Evolutionary conservation across 2,888 invertebrate genomes (phyloP), one percentile per base, ranked within the genome.

Genomic region (Drosophila ustulata): DNA sequence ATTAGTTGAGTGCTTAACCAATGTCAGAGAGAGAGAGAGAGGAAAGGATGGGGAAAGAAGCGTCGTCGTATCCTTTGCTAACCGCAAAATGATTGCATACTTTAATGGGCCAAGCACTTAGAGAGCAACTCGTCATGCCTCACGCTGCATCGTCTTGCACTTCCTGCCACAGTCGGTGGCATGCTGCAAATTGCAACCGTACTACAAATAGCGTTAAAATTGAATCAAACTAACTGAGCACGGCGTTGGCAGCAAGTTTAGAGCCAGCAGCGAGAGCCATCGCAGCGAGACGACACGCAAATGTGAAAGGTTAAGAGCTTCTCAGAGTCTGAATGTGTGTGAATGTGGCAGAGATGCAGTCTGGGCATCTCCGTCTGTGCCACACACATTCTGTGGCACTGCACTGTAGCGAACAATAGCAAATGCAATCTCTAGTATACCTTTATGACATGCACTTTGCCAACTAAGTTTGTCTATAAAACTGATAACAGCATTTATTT

Each of bases 91-190:
- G 87, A 85, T 85, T 85, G 87, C 85, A 87, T 80, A 84, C 85
- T 87, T 85, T 84, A 85, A 87, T 85, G 84, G 87, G 84, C 78
- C 62, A 67, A 75, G 88, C 87, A 87, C 85, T 85, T 85, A 87
- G 76, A 53, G 39, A 2, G 39, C 37, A 50, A 56, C 63, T 49
- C 53, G 53, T 53, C 74, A 52, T 50, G 59, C 28, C 13, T 4
- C n/a, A 7, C 25, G 37, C 28, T 18, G 30, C 8, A 7, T 18
- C 7, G 3, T 18, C 23, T 8, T 23, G 45, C 45, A 25, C 25
- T 47, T 47, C 47, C 46, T 56, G 72, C 32, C 59, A 53, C 47
- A 18, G 56, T 46, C 56, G 58, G 50, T 58, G 26, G 26, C n/a
- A 49, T 71, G 74, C 65, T 71, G 67, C 57, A 85, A 75, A 73